Evolutionary conservation across 2,888 invertebrate species (phyloP), one percentile per base, ranked within the genome.

Genomic region (Ophioninae sp.): DNA sequence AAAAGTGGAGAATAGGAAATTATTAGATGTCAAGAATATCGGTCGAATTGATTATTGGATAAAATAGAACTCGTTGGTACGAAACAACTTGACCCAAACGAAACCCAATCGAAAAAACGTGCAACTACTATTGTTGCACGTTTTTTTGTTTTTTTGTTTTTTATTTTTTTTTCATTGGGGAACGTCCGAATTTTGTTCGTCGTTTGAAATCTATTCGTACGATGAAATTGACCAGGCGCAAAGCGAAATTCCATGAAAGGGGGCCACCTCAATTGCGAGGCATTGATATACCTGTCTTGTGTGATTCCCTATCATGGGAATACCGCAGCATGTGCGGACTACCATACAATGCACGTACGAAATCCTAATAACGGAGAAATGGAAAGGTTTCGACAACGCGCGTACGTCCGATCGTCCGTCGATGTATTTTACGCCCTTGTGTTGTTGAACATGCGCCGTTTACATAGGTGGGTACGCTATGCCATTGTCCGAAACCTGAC

Each of bases 291-390:
- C 81, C 76, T 81, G 81, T 70, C 81, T 44, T 20, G 39, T 6
- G 64, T 39, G 64, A 56, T 81, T 30, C 57, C n/a, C 21, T 65
- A 70, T 72, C 50, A 81, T 81, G 81, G 81, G 81, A 81, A 81
- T 77, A 77, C 67, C 61, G 72, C 61, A 65, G 59, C 81, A 81
- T 81, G 75, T 81, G 81, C 81, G 56, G 17, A 56, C 41, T 1
- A 65, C 17, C 41, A 68, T 50, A 50, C 50, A 50, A 61, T 73
- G 20, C 23, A 30, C 20, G 23, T 30, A n/a, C 41, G 17, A 37
- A 62, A 23, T 62, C 13, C 23, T 23, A 23, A 62, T 10, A 62
- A 62, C 61, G 23, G 17, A 5, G 50, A 50, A 50, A 2, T 17
- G 17, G 50, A 44, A 67, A 44, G 44, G 67, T 10, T 21, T 44